These are phyloP conservation scores for Propithecus coquereli DNA, from an alignment of 2,113 vertebrate species.

Conservation along the genomic window DNA sequence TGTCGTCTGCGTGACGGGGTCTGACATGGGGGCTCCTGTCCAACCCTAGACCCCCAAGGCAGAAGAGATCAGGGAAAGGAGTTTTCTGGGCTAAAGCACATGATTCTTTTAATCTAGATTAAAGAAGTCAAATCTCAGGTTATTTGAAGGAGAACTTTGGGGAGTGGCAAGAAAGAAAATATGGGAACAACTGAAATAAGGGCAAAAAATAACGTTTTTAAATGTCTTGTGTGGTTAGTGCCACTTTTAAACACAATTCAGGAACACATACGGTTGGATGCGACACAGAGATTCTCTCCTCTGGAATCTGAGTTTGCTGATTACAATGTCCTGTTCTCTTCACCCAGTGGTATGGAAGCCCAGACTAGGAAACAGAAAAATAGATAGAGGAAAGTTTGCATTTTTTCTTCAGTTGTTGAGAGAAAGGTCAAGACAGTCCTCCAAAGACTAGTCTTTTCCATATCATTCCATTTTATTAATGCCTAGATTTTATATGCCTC, in stretches of 20 bases:
- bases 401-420: neutral
- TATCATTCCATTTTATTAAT: neutral
- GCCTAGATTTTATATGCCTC: neutral
- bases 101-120: slow-evolving; percentile 19
- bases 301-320: neutral
- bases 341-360: neutral
- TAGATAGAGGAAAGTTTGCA: neutral
- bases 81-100: neutral
- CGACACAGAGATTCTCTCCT: neutral
- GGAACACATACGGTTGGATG: neutral
- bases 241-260: neutral
- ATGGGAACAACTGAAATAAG: slow-evolving; percentile 12
- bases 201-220: neutral
- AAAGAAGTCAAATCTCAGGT: slow-evolving; percentile 3
- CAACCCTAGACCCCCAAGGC: neutral
- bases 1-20: neutral
- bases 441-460: neutral
- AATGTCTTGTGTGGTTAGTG: neutral
- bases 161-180: neutral
- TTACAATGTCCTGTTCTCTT: neutral
- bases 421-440: neutral
- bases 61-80: neutral
- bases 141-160: slow-evolving; percentile 1
- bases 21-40: neutral
- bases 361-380: neutral